Evolutionary conservation across 2,888 invertebrate species (phyloP).

Genomic region (Drosophila demipolita): DNA sequence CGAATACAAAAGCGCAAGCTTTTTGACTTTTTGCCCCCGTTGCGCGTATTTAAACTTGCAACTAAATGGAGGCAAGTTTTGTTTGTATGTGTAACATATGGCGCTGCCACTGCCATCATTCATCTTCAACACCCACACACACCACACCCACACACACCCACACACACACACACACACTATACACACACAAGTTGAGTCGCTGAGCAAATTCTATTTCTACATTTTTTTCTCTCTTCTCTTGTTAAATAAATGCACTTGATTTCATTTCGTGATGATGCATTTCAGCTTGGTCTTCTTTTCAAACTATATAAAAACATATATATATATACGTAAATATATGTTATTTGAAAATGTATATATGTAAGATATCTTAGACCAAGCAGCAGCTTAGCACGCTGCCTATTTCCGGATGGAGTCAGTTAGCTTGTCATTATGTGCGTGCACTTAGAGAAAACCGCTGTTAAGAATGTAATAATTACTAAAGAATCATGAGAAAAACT

Average conservation of each 20-base stretch:
- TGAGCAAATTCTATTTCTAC: slow-evolving; percentile 14
- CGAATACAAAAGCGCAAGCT: slow-evolving; percentile 61
- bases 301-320: slow-evolving; percentile 1
- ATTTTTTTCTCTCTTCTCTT: slow-evolving; percentile 7
- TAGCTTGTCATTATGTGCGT: slow-evolving; percentile 62
- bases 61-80: slow-evolving; percentile 61
- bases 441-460: neutral
- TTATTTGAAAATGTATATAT: slow-evolving; percentile 1
- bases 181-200: slow-evolving; percentile 17
- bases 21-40: slow-evolving; percentile 62
- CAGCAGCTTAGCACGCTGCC: slow-evolving; percentile 13
- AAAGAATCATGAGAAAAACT: neutral
- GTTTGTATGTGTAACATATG: slow-evolving; percentile 49
- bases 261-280: slow-evolving; percentile 76
- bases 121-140: slow-evolving; percentile 57
- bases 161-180: slow-evolving; percentile 18
- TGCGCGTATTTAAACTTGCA: slow-evolving; percentile 68
- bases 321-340: neutral
- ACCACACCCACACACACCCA: slow-evolving; percentile 10
- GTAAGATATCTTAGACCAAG: slow-evolving; percentile 3
- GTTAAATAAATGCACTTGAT: slow-evolving; percentile 78
- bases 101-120: slow-evolving; percentile 61
- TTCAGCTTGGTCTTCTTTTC: slow-evolving; percentile 47
- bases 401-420: slow-evolving; percentile 35
- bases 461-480: neutral